Base-by-base conservation (phyloP, 1,140 invertebrate species). In the Lordiphosa clarofinis region DNA sequence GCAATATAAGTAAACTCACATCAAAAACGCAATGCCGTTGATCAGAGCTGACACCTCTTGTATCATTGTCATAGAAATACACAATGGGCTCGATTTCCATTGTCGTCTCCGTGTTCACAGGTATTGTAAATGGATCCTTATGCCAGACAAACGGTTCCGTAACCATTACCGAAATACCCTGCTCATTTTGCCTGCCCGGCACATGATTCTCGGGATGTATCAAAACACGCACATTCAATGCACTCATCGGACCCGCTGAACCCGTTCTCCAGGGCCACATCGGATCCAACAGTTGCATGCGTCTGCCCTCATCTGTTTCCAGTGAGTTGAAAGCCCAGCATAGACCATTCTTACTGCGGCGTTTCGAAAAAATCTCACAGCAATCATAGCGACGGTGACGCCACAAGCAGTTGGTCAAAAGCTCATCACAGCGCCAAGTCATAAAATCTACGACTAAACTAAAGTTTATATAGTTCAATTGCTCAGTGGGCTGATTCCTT, bases 271-370 rank as follows among this genome's bases (percentile, higher is more conserved):
- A 88, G 0, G 88, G 88, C 72, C 74, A 88, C 57, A 75, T 24
- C 5, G 64, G 53, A 68, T 88, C 87, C 9, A 72, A 33, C 0
- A 60, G 46, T 35, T 86, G 69, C 70, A 67, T 86, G 7, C 67
- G 64, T 11, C 55, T 55, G 3, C 70, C 76, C 8, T 75, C 70
- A 7, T 72, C 81, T 9, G 90, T 89, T 54, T 91, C 89, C 46
- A 89, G 53, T 0, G 91, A 88, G 70, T 92, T 92, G 57, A 92
- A 92, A 13, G 89, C 86, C 67, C 90, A 91, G 55, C 92, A 92
- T 21, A 90, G 88, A 0, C 92, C 92, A 54, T 88, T 89, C 78
- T 92, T 91, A n/a, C 91, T 92, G 28, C 69, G 72, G 9, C 88
- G 67, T 35, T 67, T 54, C 2, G 66, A 73, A 59, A 89, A 89